Conservation (phyloP, 64 coral and sea anemone species). For the Trachythela sp. region DNA sequence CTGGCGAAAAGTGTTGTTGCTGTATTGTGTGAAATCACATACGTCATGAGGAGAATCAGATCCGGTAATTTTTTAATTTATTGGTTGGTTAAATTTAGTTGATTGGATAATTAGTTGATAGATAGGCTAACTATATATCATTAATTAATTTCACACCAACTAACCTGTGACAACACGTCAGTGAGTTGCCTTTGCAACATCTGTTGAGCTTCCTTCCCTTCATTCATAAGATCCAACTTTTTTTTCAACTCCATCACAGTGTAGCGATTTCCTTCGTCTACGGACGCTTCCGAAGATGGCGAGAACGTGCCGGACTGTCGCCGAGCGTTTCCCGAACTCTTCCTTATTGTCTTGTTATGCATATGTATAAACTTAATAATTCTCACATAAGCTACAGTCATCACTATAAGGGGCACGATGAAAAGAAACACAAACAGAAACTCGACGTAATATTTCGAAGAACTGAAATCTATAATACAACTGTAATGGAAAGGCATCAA, state of each 20-base stretch:
- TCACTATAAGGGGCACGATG: conserved; percentile 49
- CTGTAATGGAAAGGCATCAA: conserved; percentile 39
- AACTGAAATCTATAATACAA: conserved; percentile 58
- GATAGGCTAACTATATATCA: too few relatives aligned
- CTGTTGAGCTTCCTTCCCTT: background rate
- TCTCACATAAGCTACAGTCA: conserved; percentile 52
- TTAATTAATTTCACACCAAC: background rate
- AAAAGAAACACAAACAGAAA: conserved; percentile 49
- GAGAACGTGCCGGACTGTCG: background rate
- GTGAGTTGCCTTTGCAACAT: background rate
- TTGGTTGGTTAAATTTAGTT: too few relatives aligned
- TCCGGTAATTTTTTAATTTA: too few relatives aligned
- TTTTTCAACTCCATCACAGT: background rate
- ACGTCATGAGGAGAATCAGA: too few relatives aligned
- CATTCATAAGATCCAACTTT: background rate
- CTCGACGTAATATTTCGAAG: conserved; percentile 35
- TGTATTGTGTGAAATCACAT: too few relatives aligned
- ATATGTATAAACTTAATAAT: conserved; percentile 59
- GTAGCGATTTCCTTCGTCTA: background rate
- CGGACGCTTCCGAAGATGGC: background rate
- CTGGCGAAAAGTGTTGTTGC: too few relatives aligned
- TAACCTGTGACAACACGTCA: background rate
- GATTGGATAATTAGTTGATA: too few relatives aligned
- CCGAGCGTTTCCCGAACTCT: conserved; percentile 15
- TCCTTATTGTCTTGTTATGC: conserved; percentile 57